These are phyloP conservation scores for Labeo catla DNA, from an alignment of 2,113 vertebrate species.

Conservation along the genomic window DNA sequence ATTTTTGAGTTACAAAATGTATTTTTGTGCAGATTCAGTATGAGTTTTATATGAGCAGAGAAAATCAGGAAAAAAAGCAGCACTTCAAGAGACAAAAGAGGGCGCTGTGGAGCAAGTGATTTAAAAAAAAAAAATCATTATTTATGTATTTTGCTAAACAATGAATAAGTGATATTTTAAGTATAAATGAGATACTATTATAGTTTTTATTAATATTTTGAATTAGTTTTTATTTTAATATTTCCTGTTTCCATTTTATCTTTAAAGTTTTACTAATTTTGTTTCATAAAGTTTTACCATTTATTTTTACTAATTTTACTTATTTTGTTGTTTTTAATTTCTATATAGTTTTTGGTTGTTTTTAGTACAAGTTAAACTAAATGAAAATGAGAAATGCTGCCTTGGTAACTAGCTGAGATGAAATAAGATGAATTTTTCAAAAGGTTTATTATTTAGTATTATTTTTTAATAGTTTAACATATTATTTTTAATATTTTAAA, in stretches of 20 bases:
- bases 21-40: background rate
- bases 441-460: background rate
- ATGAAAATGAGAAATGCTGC: no score
- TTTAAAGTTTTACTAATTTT: background rate
- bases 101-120: background rate
- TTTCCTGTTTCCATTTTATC: no score
- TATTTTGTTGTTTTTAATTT: background rate
- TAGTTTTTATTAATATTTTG: background rate
- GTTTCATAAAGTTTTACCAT: background rate
- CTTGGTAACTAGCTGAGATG: no score
- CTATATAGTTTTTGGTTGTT: background rate
- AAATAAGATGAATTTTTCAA: background rate
- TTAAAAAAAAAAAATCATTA: no score
- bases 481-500: background rate
- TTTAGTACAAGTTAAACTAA: background rate
- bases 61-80: background rate
- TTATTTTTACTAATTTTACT: background rate
- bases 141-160: background rate
- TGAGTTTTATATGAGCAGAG: background rate
- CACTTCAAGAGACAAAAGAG: background rate
- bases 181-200: background rate
- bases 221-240: background rate
- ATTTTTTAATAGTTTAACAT: no score
- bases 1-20: no score
- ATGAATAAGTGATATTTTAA: background rate